Percentiles rank a stretch among this genome's conserved stretches.
Evolutionary conservation across 1,140 invertebrate species (phyloP).

Genomic region (Diachasmimorpha longicaudata): DNA sequence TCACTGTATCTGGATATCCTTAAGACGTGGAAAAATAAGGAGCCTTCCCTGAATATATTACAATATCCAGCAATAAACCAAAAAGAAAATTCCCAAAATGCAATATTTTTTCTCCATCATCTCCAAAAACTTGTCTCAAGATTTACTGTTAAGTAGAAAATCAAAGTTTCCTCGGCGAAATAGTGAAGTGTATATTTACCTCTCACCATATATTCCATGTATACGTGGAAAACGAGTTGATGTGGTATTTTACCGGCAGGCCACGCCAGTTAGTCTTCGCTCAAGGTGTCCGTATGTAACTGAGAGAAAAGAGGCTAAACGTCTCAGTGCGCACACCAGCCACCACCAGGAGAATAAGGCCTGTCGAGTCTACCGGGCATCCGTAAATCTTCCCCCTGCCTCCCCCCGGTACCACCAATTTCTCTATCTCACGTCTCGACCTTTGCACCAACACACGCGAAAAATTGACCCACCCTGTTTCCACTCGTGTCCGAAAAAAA

Average conservation of each 20-base stretch:
- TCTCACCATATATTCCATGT: not conserved
- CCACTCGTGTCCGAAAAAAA: not conserved
- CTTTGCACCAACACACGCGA: not conserved
- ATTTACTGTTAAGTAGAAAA: not conserved
- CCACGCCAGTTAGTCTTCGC: slow-evolving; percentile 53
- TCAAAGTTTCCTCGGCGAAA: not conserved
- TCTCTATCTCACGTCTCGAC: not conserved
- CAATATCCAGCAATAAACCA: too few relatives aligned
- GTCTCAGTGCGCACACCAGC: slow-evolving; percentile 35
- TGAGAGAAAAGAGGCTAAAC: slow-evolving; percentile 33
- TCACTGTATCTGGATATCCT: too few relatives aligned
- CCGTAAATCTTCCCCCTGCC: slow-evolving; percentile 35
- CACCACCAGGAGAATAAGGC: slow-evolving; percentile 34
- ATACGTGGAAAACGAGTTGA: slow-evolving; percentile 36
- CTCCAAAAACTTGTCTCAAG: not conserved
- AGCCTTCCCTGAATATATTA: too few relatives aligned
- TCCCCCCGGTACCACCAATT: not conserved
- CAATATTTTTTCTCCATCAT: too few relatives aligned
- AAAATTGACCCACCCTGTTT: not conserved
- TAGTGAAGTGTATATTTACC: not conserved
- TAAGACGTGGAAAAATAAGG: too few relatives aligned
- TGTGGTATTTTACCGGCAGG: slow-evolving; percentile 50
- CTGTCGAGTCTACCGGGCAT: slow-evolving; percentile 34
- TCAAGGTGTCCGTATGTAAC: slow-evolving; percentile 42
- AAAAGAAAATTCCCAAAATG: too few relatives aligned